Base-by-base conservation (phyloP, 1,140 invertebrate genomes). In the Drosophila grimshawi region DNA sequence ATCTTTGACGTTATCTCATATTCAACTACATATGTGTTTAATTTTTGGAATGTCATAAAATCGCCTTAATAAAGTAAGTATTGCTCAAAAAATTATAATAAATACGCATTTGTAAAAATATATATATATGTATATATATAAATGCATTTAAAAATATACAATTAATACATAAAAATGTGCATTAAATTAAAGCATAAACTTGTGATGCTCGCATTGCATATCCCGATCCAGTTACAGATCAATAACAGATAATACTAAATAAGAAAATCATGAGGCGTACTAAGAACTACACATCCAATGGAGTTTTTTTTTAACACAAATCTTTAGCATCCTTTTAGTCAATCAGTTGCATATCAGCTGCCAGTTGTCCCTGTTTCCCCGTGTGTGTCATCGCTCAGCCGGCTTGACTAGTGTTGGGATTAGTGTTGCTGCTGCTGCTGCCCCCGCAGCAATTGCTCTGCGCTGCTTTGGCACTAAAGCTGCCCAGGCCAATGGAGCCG, bases 1-100 rank as follows among this genome's bases (percentile, higher is more conserved):
- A 72, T 81, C 19, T 19, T 68, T 68, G 53, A 46, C 37, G 46
- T 68, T 79, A 81, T 80, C 41, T 70, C 65, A 78, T 77, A 78
- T 69, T 74, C 52, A 70, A 83, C 80, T 85, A 88, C 53, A 19
- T 19, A 19, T 19, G 30, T 67, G 51, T 57, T 81, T 86, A 83
- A 83, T 88, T 73, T 88, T 88, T 88, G 85, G 85, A 88, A 88
- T 88, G 85, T 85, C 85, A 80, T 88, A 80, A 88, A 89, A 89
- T 85, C 77, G 53, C 49, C 85, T 80, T 85, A 83, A 51, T 51
- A 33, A 19, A 46, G 32, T 75, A 80, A 66, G 76, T 41, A 77
- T 78, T 74, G 73, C 72, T 68, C 64, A 64, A 62, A 76, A 67
- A 39, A 64, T 64, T 51, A 60, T 61, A 69, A 83, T 76, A 80